Percentiles rank a stretch among this genome's conserved stretches.
Evolutionary conservation across 2,888 invertebrate species (phyloP).

Genomic region (Drosophila stalkeri): DNA sequence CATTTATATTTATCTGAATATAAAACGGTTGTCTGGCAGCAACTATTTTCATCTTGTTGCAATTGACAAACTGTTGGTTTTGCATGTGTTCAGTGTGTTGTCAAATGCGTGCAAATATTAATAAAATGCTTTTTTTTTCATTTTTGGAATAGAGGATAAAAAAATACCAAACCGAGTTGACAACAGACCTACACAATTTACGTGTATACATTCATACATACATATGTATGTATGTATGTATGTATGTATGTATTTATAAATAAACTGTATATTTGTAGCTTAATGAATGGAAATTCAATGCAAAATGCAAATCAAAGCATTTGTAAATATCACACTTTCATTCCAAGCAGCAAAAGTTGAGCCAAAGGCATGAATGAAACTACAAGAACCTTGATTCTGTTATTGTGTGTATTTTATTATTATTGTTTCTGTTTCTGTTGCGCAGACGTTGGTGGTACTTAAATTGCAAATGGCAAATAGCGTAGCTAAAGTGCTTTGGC

Average conservation of each 20-base stretch:
- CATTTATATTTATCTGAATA: neutral
- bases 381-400: constrained; percentile 53
- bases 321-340: constrained; percentile 9
- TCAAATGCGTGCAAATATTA: neutral
- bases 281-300: constrained; percentile 9
- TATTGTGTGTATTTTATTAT: constrained; percentile 34
- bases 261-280: neutral
- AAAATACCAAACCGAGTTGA: constrained; percentile 1
- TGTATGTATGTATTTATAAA: neutral
- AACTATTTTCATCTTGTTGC: neutral
- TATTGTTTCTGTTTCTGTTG: constrained; percentile 26
- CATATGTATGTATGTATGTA: neutral
- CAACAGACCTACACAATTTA: neutral
- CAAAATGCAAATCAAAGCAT: constrained; percentile 12
- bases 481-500: constrained; percentile 35
- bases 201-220: neutral
- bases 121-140: neutral
- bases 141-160: neutral
- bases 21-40: neutral
- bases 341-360: constrained; percentile 7
- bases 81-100: neutral
- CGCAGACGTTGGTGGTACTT: constrained; percentile 35
- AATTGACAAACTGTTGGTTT: neutral
- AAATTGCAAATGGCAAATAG: constrained; percentile 27
- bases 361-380: constrained; percentile 70